Conservation (phyloP, 2,113 vertebrate genomes). For the Corynorhinus townsendii region DNA sequence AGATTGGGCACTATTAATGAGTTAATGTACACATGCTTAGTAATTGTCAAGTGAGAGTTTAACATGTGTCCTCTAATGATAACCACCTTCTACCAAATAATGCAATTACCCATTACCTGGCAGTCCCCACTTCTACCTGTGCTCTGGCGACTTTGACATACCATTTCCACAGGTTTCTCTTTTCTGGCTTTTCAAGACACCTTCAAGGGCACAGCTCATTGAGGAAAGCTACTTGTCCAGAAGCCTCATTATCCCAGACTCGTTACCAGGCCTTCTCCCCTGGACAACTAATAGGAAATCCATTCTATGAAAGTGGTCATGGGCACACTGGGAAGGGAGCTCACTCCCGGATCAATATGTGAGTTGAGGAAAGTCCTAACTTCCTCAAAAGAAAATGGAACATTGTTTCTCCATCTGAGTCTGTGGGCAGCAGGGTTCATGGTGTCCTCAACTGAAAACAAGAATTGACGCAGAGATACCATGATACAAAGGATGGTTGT, state of each 20-base stretch:
- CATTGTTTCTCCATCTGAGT: not conserved
- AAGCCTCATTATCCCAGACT: not conserved
- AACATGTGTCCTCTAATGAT: not conserved
- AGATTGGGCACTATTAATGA: not conserved
- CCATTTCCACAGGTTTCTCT: not conserved
- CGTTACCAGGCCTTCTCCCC: no score
- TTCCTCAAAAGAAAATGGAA: not conserved
- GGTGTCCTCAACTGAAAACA: not conserved
- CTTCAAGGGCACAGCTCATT: not conserved
- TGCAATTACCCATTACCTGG: not conserved
- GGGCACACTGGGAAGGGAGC: accelerated
- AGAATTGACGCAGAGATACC: not conserved
- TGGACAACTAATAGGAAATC: not conserved
- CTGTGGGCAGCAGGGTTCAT: not conserved
- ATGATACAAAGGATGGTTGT: not conserved
- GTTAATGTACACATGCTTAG: not conserved
- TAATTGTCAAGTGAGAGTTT: not conserved
- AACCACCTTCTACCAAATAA: not conserved
- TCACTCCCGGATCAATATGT: not conserved
- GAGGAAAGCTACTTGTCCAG: not conserved
- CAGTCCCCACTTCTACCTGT: not conserved
- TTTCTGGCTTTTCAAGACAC: not conserved
- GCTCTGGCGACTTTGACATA: not conserved
- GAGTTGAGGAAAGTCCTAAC: not conserved
- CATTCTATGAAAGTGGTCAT: not conserved